Evolutionary conservation across 1,140 invertebrate species (phyloP).

Genomic region (Drosophila pandora): DNA sequence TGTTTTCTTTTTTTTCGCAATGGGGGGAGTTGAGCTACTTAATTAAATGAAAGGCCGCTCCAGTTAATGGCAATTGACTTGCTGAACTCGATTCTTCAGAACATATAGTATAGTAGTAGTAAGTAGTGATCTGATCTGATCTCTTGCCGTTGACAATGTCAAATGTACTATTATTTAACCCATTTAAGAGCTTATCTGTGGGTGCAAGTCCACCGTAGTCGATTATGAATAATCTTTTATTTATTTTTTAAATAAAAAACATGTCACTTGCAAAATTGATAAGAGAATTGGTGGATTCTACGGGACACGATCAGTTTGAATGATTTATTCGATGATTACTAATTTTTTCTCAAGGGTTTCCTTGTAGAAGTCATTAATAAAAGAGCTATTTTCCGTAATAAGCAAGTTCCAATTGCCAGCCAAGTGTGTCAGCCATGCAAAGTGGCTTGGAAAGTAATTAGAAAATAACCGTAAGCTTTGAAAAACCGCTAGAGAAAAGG

Average conservation of each 20-base stretch:
- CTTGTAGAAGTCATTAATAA: not conserved
- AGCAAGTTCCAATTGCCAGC: slow-evolving; percentile 53
- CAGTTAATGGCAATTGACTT: slow-evolving; percentile 49
- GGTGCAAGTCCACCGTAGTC: slow-evolving; percentile 42
- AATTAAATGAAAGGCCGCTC: slow-evolving; percentile 44
- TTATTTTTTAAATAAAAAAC: not conserved
- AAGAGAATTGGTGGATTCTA: slow-evolving; percentile 25
- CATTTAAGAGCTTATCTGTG: slow-evolving; percentile 47
- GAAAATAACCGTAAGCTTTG: slow-evolving; percentile 59
- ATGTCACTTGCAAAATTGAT: slow-evolving; percentile 70
- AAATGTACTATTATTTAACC: slow-evolving; percentile 28
- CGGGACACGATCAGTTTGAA: slow-evolving; percentile 52
- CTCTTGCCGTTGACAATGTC: slow-evolving; percentile 38
- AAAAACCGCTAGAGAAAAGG: slow-evolving; percentile 26
- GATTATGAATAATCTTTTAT: slow-evolving; percentile 41
- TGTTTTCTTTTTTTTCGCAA: not conserved
- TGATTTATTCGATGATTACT: slow-evolving; percentile 37
- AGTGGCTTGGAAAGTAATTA: slow-evolving; percentile 55
- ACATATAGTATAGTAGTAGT: too few relatives aligned
- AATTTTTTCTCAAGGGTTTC: not conserved
- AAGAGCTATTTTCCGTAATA: slow-evolving; percentile 4
- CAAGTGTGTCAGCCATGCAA: slow-evolving; percentile 59
- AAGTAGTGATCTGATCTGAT: not conserved
- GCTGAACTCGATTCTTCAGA: slow-evolving; percentile 22
- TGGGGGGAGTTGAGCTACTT: slow-evolving; percentile 37